A percentile compares a stretch with the other conserved stretches of the same genome.
Conservation (phyloP, 2,888 invertebrate species). For the Sepioteuthis lessoniana region DNA sequence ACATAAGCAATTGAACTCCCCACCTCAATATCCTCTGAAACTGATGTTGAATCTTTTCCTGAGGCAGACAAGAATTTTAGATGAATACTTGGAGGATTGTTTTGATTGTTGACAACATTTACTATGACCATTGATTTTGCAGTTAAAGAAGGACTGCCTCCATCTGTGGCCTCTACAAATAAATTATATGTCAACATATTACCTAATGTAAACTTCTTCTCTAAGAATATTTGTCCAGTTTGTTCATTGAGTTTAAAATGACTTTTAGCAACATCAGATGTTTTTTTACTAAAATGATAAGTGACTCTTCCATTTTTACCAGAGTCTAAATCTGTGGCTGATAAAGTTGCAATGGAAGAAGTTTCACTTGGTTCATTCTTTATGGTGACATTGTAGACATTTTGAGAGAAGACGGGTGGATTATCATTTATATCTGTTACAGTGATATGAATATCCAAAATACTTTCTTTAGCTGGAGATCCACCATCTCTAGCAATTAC, state of each 20-base stretch:
- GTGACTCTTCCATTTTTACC: background rate
- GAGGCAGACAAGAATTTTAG: conserved; percentile 55
- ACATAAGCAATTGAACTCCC: conserved; percentile 62
- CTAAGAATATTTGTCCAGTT: background rate
- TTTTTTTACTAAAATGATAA: conserved; percentile 12
- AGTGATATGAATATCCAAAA: background rate
- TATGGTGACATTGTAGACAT: background rate
- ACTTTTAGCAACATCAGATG: background rate
- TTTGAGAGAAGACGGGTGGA: background rate
- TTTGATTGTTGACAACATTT: conserved; percentile 84
- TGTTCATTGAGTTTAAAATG: background rate
- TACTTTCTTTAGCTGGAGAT: background rate
- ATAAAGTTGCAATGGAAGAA: background rate
- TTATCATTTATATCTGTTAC: background rate
- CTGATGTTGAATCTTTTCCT: conserved; percentile 53
- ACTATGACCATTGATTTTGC: conserved; percentile 61
- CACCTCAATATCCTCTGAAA: conserved; percentile 60
- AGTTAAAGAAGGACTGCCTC: conserved; percentile 64
- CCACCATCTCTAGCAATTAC: background rate
- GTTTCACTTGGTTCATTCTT: background rate
- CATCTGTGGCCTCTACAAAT: conserved; percentile 66
- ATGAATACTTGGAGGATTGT: conserved; percentile 86
- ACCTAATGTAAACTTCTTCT: background rate
- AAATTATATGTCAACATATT: conserved; percentile 49
- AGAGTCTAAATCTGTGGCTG: conserved; percentile 8